Conservation (phyloP, 2,797 vertebrate genomes). For the Tadarida brasiliensis region DNA sequence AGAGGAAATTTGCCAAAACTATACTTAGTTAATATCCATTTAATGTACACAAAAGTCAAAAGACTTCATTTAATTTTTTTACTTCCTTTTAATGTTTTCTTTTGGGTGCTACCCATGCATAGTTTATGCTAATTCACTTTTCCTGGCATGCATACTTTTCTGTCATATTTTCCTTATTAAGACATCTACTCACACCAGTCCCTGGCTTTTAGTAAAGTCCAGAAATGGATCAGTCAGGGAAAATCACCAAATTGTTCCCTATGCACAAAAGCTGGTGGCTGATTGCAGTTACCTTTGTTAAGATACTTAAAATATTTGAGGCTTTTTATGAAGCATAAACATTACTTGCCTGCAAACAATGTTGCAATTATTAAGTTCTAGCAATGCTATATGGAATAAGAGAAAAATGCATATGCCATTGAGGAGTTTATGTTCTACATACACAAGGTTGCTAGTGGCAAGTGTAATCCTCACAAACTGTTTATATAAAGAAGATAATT, state of each 20-base stretch:
- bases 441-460: slow-evolving; percentile 55
- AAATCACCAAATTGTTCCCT: slow-evolving; percentile 79
- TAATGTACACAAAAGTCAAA: slow-evolving; percentile 75
- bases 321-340: slow-evolving; percentile 77
- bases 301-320: slow-evolving; percentile 78
- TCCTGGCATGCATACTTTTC: slow-evolving; percentile 61
- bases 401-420: slow-evolving; percentile 61
- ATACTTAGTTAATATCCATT: slow-evolving; percentile 78
- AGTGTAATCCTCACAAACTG: slow-evolving; percentile 40
- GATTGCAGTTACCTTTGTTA: slow-evolving; percentile 78
- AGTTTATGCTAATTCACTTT: slow-evolving; percentile 70
- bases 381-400: not conserved
- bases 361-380: slow-evolving; percentile 74
- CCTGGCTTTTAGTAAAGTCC: slow-evolving; percentile 79
- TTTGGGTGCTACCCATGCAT: slow-evolving; percentile 48
- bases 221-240: slow-evolving; percentile 77
- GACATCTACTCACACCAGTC: slow-evolving; percentile 64
- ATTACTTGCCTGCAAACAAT: slow-evolving; percentile 70
- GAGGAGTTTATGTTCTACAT: slow-evolving; percentile 64
- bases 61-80: slow-evolving; percentile 31
- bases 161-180: slow-evolving; percentile 71
- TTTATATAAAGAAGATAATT: slow-evolving; percentile 65
- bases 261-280: slow-evolving; percentile 68
- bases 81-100: slow-evolving; percentile 51
- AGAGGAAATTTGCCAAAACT: slow-evolving; percentile 67